These are phyloP conservation scores for Rhinopomastus cyanomelas DNA, from an alignment of 2,113 vertebrate species.

Conservation along the genomic window DNA sequence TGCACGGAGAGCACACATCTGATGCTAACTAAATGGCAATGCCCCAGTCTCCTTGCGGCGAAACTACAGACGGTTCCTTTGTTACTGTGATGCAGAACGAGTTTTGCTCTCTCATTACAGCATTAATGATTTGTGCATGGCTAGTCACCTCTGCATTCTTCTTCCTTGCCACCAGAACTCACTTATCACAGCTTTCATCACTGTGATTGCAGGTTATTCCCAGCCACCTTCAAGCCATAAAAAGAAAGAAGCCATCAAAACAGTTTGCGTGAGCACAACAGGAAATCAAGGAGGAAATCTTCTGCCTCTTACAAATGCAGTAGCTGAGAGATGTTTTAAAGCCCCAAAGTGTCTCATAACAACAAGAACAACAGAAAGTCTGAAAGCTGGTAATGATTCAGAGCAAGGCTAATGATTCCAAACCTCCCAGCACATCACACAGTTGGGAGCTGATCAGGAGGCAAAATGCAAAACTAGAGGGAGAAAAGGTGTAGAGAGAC, in stretches of 20 bases:
- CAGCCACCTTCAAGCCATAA: not conserved
- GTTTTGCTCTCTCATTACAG: not conserved
- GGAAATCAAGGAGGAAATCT: not conserved
- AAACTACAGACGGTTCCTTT: not conserved
- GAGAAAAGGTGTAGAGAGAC: too few species aligned
- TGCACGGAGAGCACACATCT: rapidly evolving
- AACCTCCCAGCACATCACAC: not conserved
- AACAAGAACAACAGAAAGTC: not conserved
- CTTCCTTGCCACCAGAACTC: not conserved
- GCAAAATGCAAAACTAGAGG: not conserved
- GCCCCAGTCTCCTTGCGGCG: not conserved
- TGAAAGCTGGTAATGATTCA: not conserved
- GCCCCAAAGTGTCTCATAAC: not conserved
- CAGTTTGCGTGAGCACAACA: not conserved
- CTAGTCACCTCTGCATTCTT: not conserved
- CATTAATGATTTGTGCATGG: not conserved
- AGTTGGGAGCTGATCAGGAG: not conserved
- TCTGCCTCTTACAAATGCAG: not conserved
- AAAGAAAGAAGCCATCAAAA: not conserved
- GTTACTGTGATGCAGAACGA: not conserved
- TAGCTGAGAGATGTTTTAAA: not conserved
- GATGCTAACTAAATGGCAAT: not conserved
- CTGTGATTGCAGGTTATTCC: not conserved
- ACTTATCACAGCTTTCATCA: not conserved
- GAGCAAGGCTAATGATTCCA: not conserved